Evolutionary conservation across 2,113 vertebrate species (phyloP), one percentile per base, ranked within the genome.

Genomic region (Lycocorax pyrrhopterus): DNA sequence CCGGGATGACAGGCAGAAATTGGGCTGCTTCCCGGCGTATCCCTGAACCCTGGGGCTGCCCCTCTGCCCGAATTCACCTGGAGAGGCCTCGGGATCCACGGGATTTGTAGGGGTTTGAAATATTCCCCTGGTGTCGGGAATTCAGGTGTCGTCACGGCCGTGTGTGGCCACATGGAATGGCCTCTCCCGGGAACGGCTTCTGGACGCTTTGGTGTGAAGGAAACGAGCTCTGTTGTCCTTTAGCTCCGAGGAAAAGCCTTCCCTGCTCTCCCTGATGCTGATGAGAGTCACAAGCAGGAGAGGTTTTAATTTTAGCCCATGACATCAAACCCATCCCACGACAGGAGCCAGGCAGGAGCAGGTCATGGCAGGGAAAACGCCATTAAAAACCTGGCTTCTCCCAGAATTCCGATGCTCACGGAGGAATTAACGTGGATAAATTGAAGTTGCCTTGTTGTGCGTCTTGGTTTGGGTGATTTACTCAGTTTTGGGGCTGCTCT

Each of bases 1-100:
- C 67, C 9, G 84, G 85, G 86, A 97, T 97, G 97, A 97, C 95
- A 97, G 97, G 96, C 96, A 98, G 97, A 98, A 97, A 97, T 97
- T 23, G 87, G 95, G 87, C 39, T 79, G 53, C 67, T 53, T 37
- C 33, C 68, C 13, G 7, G 44, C 33, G 49, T 44, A 37, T 82
- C 85, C 87, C 76, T 39, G 19, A 5, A 58, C 92, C 58, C 41
- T 1, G 1, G 17, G 56, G 43, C 67, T 72, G 62, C 59, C 35
- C 35, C 37, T 62, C 46, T 25, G 56, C 12, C 89, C 64, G 9
- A 17, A 68, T 77, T 8, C 79, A 51, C 80, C 64, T 2, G 20
- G 66, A 44, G 72, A 88, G 73, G 59, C 27, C 4, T 41, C 35
- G 14, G 84, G 91, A 13, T 55, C 55, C 21, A 0, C 0, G n/a